Evolutionary conservation across 1,140 invertebrate species (phyloP), one percentile per base, ranked within the genome.

Genomic region (Pseudobourletiella spinata): DNA sequence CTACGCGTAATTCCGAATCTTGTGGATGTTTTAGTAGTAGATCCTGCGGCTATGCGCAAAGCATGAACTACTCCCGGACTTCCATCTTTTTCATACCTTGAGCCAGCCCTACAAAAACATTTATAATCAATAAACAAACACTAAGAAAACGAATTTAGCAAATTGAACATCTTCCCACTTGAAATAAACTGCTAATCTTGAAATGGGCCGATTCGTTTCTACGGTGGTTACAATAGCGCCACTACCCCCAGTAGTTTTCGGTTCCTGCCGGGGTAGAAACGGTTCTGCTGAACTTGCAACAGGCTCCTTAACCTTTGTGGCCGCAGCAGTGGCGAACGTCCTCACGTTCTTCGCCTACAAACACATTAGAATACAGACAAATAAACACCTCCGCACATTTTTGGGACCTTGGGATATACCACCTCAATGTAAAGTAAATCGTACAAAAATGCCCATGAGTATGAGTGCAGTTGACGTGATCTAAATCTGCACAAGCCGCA

Each of bases 1-100:
- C 88, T 85, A 43, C 89, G 83, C 4, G 81, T 82, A 69, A 92
- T 86, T n/a, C 84, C 84, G 74, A 90, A 92, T 24, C 77, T 76
- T 43, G 81, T 80, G 0, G 82, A 78, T 63, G 82, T 78, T 62
- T 79, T 78, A 1, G 88, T 92, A 16, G 81, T 82, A 42, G 90
- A 75, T 39, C 87, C 85, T 62, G 87, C 83, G 61, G 82, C 80
- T 58, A 85, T 79, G 59, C 92, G 81, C 4, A 96, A 72, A 30
- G 84, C 71, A 77, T 96, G 91, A 14, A 84, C 76, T 3, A 84
- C 76, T 35, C 92, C 92, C 64, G 83, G 76, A 50, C 85, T 87
- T 11, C 85, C 82, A 46, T 81, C 78, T 2, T 80, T 79, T 77
- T 97, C 94, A 78, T 88, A 87, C 20, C 92, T 83, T 11, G 91